Evolutionary conservation across 2,888 invertebrate species (phyloP).

Genomic region (Coronaproctus castanopsis): DNA sequence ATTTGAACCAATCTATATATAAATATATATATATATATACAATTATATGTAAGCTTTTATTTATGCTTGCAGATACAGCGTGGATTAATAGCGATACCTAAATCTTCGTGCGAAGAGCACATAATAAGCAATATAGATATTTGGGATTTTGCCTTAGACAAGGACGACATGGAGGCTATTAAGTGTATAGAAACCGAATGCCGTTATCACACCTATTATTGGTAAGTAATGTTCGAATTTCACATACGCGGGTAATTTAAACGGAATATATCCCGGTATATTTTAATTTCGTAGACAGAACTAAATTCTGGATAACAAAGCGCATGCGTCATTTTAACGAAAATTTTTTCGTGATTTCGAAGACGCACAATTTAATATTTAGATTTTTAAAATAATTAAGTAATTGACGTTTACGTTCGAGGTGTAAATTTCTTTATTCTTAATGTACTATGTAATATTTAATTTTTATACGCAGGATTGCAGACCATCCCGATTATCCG

Average conservation of each 20-base stretch:
- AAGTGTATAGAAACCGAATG: neutral
- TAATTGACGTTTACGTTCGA: neutral
- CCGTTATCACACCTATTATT: neutral
- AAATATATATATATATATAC: no score
- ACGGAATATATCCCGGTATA: no score
- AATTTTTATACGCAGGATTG: slow-evolving; percentile 23
- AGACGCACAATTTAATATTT: no score
- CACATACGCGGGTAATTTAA: no score
- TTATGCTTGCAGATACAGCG: slow-evolving; percentile 27
- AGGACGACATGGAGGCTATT: neutral
- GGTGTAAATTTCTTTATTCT: neutral
- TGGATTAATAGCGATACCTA: slow-evolving; percentile 19
- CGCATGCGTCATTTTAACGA: no score
- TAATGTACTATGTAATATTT: neutral
- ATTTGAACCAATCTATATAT: no score
- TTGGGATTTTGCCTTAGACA: slow-evolving; percentile 18
- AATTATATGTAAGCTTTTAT: no score
- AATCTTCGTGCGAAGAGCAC: slow-evolving; percentile 18
- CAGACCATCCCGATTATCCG: slow-evolving; percentile 31
- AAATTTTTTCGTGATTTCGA: no score
- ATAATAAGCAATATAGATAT: slow-evolving; percentile 19
- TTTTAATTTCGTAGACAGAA: no score
- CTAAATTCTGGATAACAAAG: no score
- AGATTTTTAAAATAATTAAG: no score
- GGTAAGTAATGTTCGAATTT: no score